phyloP scores from a whole-genome alignment of 2,888 invertebrate species.

The Seira musarum region DNA sequence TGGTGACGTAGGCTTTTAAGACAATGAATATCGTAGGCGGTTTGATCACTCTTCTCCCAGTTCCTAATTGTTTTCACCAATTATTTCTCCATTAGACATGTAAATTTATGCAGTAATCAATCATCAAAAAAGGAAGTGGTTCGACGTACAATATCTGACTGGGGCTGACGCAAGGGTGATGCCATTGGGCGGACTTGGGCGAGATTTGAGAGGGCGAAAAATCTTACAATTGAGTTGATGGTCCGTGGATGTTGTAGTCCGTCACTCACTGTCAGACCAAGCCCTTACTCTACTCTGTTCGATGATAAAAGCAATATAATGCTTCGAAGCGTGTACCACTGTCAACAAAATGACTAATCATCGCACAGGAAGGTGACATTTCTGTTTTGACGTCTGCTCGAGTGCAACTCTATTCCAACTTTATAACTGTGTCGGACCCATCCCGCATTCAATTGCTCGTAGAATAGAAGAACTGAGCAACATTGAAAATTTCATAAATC shows the following conservation, averaged over 20 bases:
- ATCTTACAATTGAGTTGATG: too few species aligned
- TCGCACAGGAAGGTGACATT: slow-evolving; percentile 50
- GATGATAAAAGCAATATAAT: too few species aligned
- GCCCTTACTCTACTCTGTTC: too few species aligned
- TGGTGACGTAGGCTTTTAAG: not conserved
- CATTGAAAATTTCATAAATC: slow-evolving; percentile 57
- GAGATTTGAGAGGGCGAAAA: too few species aligned
- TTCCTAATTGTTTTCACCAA: slow-evolving; percentile 52
- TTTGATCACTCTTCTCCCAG: slow-evolving; percentile 14
- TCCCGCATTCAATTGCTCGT: too few species aligned
- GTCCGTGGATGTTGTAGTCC: too few species aligned
- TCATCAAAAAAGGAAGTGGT: slow-evolving; percentile 47
- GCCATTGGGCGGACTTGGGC: too few species aligned
- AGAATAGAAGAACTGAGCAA: not conserved
- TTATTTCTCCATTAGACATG: slow-evolving; percentile 48
- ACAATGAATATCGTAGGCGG: slow-evolving; percentile 37
- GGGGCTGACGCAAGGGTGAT: too few species aligned
- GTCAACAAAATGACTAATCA: slow-evolving; percentile 59
- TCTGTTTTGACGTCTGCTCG: slow-evolving; percentile 46
- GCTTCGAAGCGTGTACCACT: slow-evolving; percentile 8
- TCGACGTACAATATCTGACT: too few species aligned
- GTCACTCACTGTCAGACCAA: too few species aligned
- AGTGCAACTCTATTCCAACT: not conserved
- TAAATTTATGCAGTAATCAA: slow-evolving; percentile 35
- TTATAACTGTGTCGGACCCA: slow-evolving; percentile 1